Evolutionary conservation across 2,888 invertebrate genomes (phyloP), one percentile per base, ranked within the genome.

Genomic region (Amblyjoppa proteus): DNA sequence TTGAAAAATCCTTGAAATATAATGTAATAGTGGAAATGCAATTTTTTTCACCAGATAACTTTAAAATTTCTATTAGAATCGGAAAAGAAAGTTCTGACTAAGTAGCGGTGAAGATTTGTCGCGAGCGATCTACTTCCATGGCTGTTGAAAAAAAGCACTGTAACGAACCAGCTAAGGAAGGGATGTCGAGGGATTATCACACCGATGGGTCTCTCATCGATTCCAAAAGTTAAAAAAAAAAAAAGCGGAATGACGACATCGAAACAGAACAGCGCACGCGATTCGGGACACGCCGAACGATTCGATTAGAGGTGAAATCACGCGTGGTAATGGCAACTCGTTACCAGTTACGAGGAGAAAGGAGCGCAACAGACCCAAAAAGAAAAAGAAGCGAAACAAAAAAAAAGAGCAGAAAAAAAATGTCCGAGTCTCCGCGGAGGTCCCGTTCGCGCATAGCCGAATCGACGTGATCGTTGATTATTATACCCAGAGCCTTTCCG

Each of bases 271-370:
- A 16, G 28, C 20, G 25, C 41, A 28, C 53, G 61, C 77, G 34
- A 69, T 74, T 66, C 41, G 5, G 71, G 71, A 53, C 70, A 82
- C 61, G 68, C 64, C 86, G 69, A 73, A 81, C 61, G 84, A 84
- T 75, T 87, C 84, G 86, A 88, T 88, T 86, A 86, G 85, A 87
- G 85, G 74, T 81, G 81, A 83, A 88, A 87, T 85, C 61, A 86
- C 80, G 81, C 83, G 75, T 79, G 84, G 75, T 88, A 88, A 88
- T 88, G 85, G 86, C 41, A 81, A 84, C 83, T 87, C 83, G 83
- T 87, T 88, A 74, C 82, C 80, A 71, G 76, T 82, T 83, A 82
- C 85, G 79, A 85, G 79, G 79, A 73, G 83, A 83, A 83, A 76
- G 76, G 75, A 81, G 49, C 69, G 25, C 77, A 81, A 77, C 78